These are phyloP conservation scores for Ptiloglossa arizonensis DNA, from an alignment of 1,140 invertebrate species.

Conservation along the genomic window DNA sequence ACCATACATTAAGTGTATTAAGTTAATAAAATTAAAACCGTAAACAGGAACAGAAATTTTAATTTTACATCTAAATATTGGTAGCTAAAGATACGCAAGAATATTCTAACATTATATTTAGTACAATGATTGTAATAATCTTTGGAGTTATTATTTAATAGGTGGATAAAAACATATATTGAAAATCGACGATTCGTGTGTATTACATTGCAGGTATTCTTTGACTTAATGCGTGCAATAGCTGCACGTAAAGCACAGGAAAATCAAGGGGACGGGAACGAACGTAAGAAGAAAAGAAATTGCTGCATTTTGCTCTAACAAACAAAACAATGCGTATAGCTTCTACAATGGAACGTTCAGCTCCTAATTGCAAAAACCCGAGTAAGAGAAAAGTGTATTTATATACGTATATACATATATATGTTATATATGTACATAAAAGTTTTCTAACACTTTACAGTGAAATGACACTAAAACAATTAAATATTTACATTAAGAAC, in stretches of 20 bases:
- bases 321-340: conserved; percentile 58
- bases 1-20: not conserved
- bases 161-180: not conserved
- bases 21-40: not conserved
- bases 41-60: not conserved
- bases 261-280: conserved; percentile 93
- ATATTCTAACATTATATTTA: conserved; percentile 10
- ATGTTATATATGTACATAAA: conserved; percentile 14
- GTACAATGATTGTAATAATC: not conserved
- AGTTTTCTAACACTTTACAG: conserved; percentile 72
- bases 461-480: conserved; percentile 62
- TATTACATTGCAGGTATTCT: conserved; percentile 91
- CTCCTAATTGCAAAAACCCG: conserved; percentile 56
- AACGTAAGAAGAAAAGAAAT: conserved; percentile 93
- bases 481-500: conserved; percentile 38
- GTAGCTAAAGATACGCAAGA: not conserved
- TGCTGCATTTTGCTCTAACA: conserved; percentile 90
- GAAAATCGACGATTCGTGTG: conserved; percentile 34
- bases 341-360: conserved; percentile 51
- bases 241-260: conserved; percentile 96
- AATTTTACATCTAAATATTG: not conserved
- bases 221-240: conserved; percentile 98
- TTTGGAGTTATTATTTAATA: conserved; percentile 6
- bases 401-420: conserved; percentile 36
- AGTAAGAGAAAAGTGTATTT: conserved; percentile 63